Evolutionary conservation across 1,140 invertebrate species (phyloP).

Genomic region (Drosophila rufa): DNA sequence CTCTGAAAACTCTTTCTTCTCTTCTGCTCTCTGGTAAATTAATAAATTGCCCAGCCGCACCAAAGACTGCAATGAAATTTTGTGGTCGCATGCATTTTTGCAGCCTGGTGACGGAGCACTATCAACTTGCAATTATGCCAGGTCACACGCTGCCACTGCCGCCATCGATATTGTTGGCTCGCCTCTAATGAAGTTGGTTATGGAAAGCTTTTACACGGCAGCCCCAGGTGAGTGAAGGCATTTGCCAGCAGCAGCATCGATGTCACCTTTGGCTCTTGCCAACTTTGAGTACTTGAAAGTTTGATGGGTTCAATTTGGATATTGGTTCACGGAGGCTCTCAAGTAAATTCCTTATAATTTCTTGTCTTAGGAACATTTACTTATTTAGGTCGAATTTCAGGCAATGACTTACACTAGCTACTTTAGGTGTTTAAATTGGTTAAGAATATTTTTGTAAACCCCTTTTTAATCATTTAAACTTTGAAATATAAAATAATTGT

Average conservation of each 20-base stretch:
- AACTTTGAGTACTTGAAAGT: background rate
- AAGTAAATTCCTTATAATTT: background rate
- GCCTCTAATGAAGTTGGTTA: conserved; percentile 35
- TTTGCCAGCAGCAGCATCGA: background rate
- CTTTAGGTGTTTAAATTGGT: no score
- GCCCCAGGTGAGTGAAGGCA: conserved; percentile 7
- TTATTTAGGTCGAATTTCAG: background rate
- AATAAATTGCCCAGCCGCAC: conserved; percentile 60
- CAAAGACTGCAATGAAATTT: conserved; percentile 64
- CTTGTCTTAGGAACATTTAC: no score
- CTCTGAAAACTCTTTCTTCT: background rate
- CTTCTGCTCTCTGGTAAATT: conserved; percentile 52
- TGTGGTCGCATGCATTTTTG: conserved; percentile 53
- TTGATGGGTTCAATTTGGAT: background rate
- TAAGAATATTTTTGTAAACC: background rate
- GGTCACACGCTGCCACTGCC: background rate
- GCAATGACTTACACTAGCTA: background rate
- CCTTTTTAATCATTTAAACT: background rate
- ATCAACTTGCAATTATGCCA: conserved; percentile 42
- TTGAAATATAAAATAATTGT: no score
- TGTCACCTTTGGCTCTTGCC: conserved; percentile 2
- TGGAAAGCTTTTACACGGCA: conserved; percentile 18
- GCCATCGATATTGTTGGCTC: conserved; percentile 26
- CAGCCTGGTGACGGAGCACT: conserved; percentile 26
- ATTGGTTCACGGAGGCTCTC: no score